These are phyloP conservation scores for Dromius quadrimaculatus DNA, from an alignment of 2,888 invertebrate genomes.

Conservation along the genomic window DNA sequence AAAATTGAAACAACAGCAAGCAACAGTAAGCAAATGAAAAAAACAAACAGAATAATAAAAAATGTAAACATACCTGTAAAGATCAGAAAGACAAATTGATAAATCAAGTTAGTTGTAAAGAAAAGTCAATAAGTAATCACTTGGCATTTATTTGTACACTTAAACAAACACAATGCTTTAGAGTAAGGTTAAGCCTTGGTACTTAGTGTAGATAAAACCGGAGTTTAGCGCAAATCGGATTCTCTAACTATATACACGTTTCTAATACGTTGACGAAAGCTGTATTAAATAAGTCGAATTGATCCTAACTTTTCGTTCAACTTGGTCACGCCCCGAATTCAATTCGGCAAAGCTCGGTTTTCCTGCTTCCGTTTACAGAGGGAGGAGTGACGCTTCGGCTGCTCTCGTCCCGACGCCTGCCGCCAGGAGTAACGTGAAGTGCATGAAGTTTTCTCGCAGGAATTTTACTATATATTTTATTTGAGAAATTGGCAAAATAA, in stretches of 20 bases:
- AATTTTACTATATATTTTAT: not conserved
- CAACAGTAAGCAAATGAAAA: not conserved
- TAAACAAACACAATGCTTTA: constrained; percentile 67
- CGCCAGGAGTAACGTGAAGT: constrained; percentile 18
- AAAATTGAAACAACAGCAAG: not conserved
- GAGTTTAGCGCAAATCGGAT: constrained; percentile 69
- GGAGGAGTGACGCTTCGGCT: constrained; percentile 55
- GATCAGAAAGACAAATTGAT: constrained; percentile 44
- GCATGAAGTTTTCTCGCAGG: not conserved
- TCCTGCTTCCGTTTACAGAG: constrained; percentile 58
- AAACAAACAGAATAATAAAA: constrained; percentile 17
- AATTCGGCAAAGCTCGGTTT: constrained; percentile 57
- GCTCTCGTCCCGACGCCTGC: constrained; percentile 45
- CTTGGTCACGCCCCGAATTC: constrained; percentile 62
- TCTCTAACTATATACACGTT: constrained; percentile 68
- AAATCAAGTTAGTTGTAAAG: constrained; percentile 26
- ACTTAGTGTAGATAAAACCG: constrained; percentile 68
- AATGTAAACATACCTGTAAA: constrained; percentile 49
- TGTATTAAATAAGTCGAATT: constrained; percentile 69
- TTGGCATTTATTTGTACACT: constrained; percentile 69
- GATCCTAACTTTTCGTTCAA: constrained; percentile 68
- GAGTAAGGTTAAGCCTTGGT: constrained; percentile 67
- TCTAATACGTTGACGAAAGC: constrained; percentile 66
- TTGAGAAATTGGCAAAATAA: not conserved
- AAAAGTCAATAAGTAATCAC: constrained; percentile 66